phyloP scores from a whole-genome alignment of 2,113 vertebrate species.

The Calonectris borealis region DNA sequence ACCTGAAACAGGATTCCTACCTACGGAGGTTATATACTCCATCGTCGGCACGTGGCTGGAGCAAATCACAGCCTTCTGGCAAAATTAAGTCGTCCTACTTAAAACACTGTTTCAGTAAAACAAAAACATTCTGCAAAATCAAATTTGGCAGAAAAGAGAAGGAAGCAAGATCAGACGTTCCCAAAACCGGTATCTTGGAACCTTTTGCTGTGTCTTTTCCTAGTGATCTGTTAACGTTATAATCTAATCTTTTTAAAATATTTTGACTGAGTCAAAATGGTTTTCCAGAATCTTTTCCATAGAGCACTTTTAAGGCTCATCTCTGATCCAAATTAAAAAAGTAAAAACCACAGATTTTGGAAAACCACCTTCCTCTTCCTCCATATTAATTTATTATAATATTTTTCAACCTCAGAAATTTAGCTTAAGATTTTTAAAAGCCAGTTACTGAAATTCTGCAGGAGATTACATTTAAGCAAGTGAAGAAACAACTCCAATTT shows the following conservation, averaged over 20 bases:
- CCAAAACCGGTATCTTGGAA: not conserved
- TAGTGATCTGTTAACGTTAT: not conserved
- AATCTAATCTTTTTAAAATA: not conserved
- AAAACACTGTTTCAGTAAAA: not conserved
- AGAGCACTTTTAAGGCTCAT: not conserved
- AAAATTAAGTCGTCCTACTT: not conserved
- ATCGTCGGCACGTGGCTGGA: accelerated
- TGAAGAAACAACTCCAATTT: not conserved
- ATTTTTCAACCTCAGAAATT: not conserved
- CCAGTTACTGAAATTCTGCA: not conserved
- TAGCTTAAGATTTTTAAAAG: not conserved
- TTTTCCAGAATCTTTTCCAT: not conserved
- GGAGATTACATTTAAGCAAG: not conserved
- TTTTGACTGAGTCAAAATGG: not conserved
- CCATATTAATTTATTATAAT: not conserved
- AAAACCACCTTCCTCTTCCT: not conserved
- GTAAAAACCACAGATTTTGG: not conserved
- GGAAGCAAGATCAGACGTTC: not conserved
- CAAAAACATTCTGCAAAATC: not conserved
- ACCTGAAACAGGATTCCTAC: not conserved
- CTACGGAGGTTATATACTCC: not conserved
- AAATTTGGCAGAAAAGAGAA: not conserved
- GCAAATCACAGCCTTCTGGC: not conserved
- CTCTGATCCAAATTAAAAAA: not conserved
- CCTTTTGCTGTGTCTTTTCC: not conserved